A percentile compares a stretch with the other conserved stretches of the same genome.
phyloP scores from a whole-genome alignment of 2,113 vertebrate genomes.

The Microcebus jonahi region DNA sequence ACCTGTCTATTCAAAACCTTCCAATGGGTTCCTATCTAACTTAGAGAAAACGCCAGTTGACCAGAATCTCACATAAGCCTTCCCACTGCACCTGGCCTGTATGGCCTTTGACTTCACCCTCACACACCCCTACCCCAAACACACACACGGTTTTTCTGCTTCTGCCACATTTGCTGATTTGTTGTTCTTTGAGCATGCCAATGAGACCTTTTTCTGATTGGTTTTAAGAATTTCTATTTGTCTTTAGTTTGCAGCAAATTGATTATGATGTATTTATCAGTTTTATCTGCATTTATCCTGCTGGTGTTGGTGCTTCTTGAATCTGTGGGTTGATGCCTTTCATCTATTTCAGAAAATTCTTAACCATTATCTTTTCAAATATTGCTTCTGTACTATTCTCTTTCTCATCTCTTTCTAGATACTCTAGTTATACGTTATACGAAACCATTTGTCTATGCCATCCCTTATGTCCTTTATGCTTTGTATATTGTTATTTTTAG shows the following conservation, averaged over 20 bases:
- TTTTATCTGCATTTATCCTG: background rate
- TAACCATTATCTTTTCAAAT: background rate
- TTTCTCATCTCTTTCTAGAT: background rate
- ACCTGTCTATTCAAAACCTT: background rate
- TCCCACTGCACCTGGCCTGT: fast-evolving
- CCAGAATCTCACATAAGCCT: background rate
- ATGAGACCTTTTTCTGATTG: background rate
- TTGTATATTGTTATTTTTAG: background rate
- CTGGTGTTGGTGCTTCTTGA: background rate
- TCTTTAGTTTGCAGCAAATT: background rate
- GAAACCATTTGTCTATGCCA: background rate
- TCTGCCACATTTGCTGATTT: background rate
- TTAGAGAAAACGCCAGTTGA: background rate
- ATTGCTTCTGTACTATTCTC: background rate
- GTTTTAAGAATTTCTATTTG: background rate
- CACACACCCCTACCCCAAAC: background rate
- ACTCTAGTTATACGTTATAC: background rate
- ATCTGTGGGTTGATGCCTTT: background rate
- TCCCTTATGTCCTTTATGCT: background rate
- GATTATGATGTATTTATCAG: background rate
- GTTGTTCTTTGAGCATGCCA: background rate
- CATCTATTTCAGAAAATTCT: background rate
- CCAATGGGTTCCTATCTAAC: background rate
- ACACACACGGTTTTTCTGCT: background rate
- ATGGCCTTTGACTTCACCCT: background rate